Evolutionary conservation across 1,140 invertebrate species (phyloP), one percentile per base, ranked within the genome.

Genomic region (Coelopa frigida): DNA sequence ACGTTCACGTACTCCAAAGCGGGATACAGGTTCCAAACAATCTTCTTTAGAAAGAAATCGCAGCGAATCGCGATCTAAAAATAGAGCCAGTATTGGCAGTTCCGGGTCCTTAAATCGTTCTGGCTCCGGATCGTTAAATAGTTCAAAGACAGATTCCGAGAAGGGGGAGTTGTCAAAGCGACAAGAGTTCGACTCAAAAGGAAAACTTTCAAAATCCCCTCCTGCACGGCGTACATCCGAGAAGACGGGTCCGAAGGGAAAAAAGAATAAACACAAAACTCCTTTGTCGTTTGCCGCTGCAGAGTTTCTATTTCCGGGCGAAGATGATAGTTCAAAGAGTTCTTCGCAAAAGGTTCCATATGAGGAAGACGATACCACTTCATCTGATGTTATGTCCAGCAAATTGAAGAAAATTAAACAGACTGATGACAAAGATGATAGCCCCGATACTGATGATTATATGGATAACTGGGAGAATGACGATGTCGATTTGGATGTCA

Each of bases 401-500:
- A 38, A 21, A 21, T 38, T 38, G 21, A 15, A 27, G 18, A 17
- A 29, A 11, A 10, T 17, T n/a, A 44, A 44, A 22, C 32, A 26
- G 17, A 23, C 43, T 2, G 36, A 29, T 41, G 11, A 35, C 20
- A 41, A 40, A 10, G 57, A 57, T 15, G 50, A 57, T 6, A 68
- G 64, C 41, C 64, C 64, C 0, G 64, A 68, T 37, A 68, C 64
- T 1, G 64, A 68, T 46, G 64, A 68, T 44, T 68, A 68, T 24
- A 59, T 65, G 8, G 63, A 65, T 36, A 68, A 65, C 52, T 68
- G 64, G 64, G 64, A 68, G 38, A 63, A 68, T 32, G 62, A 66
- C 31, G 62, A 66, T 29, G 36, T 31, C 2, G 50, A 52, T 36
- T 15, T 43, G 3, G 46, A 49, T 39, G 36, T 47, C 3, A 44